phyloP scores from a whole-genome alignment of 2,797 vertebrate genomes.

The Stomatorhinus walkeri region DNA sequence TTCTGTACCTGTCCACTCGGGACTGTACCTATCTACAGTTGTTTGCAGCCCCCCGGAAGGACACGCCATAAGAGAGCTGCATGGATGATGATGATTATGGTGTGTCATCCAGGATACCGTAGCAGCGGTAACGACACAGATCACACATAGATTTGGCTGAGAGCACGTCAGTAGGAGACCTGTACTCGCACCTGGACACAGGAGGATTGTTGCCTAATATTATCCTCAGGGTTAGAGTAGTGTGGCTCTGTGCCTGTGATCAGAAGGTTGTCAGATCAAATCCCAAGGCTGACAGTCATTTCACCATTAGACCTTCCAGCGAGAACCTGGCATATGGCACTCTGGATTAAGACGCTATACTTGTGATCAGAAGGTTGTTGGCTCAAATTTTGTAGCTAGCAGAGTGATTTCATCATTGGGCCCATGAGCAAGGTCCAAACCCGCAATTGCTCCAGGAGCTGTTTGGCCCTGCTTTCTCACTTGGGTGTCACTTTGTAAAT shows the following conservation, averaged over 20 bases:
- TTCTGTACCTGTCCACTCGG: not conserved
- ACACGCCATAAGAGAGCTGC: not conserved
- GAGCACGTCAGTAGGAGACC: not conserved
- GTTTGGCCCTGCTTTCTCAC: not conserved
- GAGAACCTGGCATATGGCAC: not conserved
- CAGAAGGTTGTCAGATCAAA: not conserved
- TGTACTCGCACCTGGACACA: not conserved
- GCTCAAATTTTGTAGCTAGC: not conserved
- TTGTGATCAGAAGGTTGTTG: not conserved
- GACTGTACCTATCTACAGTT: not conserved
- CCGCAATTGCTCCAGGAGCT: not conserved
- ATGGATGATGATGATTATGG: not conserved
- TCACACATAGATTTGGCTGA: not conserved
- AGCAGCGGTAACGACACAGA: not conserved
- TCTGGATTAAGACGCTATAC: not conserved
- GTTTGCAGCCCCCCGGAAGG: not conserved
- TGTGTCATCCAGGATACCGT: not conserved
- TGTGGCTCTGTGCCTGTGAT: not conserved
- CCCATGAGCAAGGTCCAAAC: not conserved
- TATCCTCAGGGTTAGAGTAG: not conserved
- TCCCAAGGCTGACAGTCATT: not conserved
- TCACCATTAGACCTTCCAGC: not conserved
- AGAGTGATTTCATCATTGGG: not conserved
- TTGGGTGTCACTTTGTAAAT: not conserved
- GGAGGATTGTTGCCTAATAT: not conserved